phyloP scores from a whole-genome alignment of 1,140 invertebrate genomes.

The Listronotus oregonensis region DNA sequence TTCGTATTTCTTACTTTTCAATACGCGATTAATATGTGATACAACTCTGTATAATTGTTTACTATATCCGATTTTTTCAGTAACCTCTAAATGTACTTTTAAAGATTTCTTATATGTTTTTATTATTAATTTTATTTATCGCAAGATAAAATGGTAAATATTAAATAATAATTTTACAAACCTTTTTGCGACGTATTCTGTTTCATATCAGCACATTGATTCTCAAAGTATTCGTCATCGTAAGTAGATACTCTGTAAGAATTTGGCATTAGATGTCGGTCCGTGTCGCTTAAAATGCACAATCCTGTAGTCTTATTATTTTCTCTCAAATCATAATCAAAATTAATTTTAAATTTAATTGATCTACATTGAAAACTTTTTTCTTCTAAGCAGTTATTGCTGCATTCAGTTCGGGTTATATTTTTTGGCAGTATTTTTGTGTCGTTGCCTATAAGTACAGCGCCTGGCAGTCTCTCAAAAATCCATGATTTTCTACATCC shows the following conservation, averaged over 20 bases:
- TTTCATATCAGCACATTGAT: conserved; percentile 60
- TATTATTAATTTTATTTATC: too few relatives aligned
- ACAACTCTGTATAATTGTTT: too few relatives aligned
- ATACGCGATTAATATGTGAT: too few relatives aligned
- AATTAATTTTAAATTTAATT: conserved; percentile 56
- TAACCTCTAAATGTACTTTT: too few relatives aligned
- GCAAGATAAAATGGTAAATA: too few relatives aligned
- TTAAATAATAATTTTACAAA: background rate
- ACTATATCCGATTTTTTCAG: too few relatives aligned
- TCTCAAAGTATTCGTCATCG: conserved; percentile 68
- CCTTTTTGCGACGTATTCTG: conserved; percentile 1
- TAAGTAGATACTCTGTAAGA: conserved; percentile 65
- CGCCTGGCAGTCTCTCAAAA: conserved; percentile 59
- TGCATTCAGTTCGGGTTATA: conserved; percentile 58
- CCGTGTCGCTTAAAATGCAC: conserved; percentile 63
- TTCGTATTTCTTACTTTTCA: too few relatives aligned
- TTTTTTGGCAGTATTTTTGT: conserved; percentile 56
- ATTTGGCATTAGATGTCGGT: conserved; percentile 66
- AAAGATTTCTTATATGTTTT: too few relatives aligned
- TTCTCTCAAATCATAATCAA: conserved; percentile 45
- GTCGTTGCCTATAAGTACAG: conserved; percentile 58
- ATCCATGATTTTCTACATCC: conserved; percentile 55
- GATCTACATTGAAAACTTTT: conserved; percentile 57
- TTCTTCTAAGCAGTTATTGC: conserved; percentile 58
- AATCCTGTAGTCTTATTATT: conserved; percentile 54